phyloP scores from a whole-genome alignment of 2,113 vertebrate species.

The Jaculus jaculus region DNA sequence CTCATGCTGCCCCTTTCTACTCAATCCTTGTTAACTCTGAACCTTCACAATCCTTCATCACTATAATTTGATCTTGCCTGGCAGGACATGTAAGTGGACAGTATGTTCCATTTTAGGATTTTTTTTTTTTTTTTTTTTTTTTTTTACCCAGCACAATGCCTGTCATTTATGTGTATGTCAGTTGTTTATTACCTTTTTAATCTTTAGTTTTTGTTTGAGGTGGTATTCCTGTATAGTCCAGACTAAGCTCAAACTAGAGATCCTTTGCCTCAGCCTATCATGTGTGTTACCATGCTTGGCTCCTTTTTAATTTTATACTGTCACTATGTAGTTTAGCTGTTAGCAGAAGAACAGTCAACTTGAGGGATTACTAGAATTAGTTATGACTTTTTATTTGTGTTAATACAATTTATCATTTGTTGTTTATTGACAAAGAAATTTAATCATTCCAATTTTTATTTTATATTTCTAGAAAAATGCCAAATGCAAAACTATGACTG shows the following conservation, averaged over 20 bases:
- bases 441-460: neutral
- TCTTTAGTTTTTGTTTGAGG: neutral
- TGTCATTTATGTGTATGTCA: neutral
- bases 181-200: slow-evolving; percentile 18
- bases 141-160: neutral
- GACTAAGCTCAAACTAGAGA: neutral
- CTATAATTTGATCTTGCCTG: slow-evolving; percentile 46
- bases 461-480: slow-evolving; percentile 61
- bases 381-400: slow-evolving; percentile 45
- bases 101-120: neutral
- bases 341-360: slow-evolving; percentile 27
- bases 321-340: neutral
- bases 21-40: neutral
- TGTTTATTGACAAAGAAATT: neutral
- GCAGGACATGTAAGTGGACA: neutral
- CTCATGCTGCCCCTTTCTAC: neutral
- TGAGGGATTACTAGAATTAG: slow-evolving; percentile 55
- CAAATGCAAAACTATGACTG: slow-evolving; percentile 70
- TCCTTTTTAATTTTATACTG: slow-evolving; percentile 31
- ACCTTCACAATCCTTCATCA: neutral
- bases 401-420: neutral
- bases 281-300: neutral
- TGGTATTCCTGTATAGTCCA: neutral
- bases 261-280: neutral
- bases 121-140: slow-evolving; percentile 19